Base-by-base conservation (phyloP, 23 tunicate species). In the Pegea sp. region DNA sequence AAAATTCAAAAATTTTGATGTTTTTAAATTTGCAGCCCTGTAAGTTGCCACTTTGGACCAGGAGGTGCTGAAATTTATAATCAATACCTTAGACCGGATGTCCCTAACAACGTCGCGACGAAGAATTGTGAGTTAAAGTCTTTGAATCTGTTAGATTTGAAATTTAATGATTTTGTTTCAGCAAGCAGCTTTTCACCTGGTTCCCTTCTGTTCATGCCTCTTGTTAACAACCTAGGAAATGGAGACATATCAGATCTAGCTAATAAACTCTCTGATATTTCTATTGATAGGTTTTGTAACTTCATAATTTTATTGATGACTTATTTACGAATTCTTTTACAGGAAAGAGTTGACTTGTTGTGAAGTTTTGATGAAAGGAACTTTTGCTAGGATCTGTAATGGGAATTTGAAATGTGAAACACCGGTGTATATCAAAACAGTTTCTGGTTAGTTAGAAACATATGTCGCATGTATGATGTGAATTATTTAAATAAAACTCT, bases 171-270 rank as follows among this genome's bases (percentile, higher is more conserved):
- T n/a, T n/a, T n/a, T n/a, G n/a, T n/a, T n/a, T n/a, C n/a, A n/a
- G n/a, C n/a, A n/a, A n/a, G n/a, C n/a, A n/a, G n/a, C n/a, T n/a
- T n/a, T n/a, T n/a, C n/a, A n/a, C n/a, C n/a, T n/a, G n/a, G n/a
- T n/a, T n/a, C n/a, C n/a, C n/a, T n/a, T n/a, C n/a, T n/a, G n/a
- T n/a, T n/a, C n/a, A n/a, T n/a, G n/a, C n/a, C n/a, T n/a, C n/a
- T n/a, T n/a, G n/a, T 84, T 13, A 84, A 84, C 57, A 77, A 84
- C 58, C 66, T 84, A n/a, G 95, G 84, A 5, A 59, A 72, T 38
- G 46, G 16, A 3, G 95, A 68, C 48, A 73, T 74, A 18, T 44
- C 30, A 20, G 95, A 84, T 38, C n/a, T 68, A 69, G 13, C 61
- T 4, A 56, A 49, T 22, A 84, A 84, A 34, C 42, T 84, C 13